A percentile compares a stretch with the other conserved stretches of the same genome.
phyloP scores from a whole-genome alignment of 2,888 invertebrate species.

The Cremastinae sp. region DNA sequence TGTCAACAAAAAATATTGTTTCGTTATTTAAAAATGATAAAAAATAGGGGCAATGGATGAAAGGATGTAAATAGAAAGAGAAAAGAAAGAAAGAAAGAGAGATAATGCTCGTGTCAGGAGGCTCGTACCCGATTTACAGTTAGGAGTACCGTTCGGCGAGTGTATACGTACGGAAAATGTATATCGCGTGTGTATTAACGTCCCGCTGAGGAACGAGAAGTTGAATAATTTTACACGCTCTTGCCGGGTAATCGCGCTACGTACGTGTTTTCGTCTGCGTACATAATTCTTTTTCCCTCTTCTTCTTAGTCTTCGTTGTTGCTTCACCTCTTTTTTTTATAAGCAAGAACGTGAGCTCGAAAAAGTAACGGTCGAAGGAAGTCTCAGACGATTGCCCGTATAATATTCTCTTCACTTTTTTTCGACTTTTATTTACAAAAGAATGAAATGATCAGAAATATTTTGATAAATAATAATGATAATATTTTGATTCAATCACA shows the following conservation, averaged over 20 bases:
- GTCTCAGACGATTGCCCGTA: slow-evolving; percentile 37
- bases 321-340: neutral
- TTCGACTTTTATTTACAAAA: neutral
- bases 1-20: too few species aligned
- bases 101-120: slow-evolving; percentile 57
- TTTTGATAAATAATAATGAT: too few species aligned
- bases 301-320: neutral
- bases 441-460: too few species aligned
- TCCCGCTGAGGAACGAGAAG: slow-evolving; percentile 19
- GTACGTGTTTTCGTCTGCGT: neutral
- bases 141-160: slow-evolving; percentile 77
- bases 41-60: too few species aligned
- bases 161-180: slow-evolving; percentile 47
- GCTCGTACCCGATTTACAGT: slow-evolving; percentile 70
- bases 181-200: slow-evolving; percentile 24
- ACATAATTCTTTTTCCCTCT: too few species aligned
- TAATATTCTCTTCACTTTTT: slow-evolving; percentile 9
- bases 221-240: slow-evolving; percentile 49
- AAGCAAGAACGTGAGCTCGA: slow-evolving; percentile 4
- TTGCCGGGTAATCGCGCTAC: slow-evolving; percentile 43
- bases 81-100: slow-evolving; percentile 9
- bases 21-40: too few species aligned
- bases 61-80: too few species aligned
- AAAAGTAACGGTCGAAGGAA: slow-evolving; percentile 51
- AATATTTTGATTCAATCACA: too few species aligned